These are phyloP conservation scores for Diorhabda carinulata DNA, from an alignment of 1,140 invertebrate species.

Conservation along the genomic window DNA sequence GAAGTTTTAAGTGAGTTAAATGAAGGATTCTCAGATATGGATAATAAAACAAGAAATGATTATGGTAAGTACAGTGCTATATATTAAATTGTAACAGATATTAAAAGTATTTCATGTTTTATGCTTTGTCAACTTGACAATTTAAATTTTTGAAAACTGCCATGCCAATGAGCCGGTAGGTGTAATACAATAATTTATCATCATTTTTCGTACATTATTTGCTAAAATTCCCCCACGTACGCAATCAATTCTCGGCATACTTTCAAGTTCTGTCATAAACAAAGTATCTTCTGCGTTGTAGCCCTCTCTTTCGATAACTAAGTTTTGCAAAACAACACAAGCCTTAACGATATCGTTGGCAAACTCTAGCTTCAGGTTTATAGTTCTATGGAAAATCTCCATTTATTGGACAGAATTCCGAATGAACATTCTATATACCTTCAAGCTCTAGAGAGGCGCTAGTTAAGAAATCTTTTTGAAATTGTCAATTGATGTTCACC, in stretches of 20 bases:
- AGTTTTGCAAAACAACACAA: conserved; percentile 22
- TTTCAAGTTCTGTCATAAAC: not conserved
- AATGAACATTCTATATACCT: conserved; percentile 47
- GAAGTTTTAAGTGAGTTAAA: not conserved
- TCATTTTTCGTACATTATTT: conserved; percentile 1
- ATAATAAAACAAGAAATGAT: conserved; percentile 1
- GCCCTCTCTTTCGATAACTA: conserved; percentile 9
- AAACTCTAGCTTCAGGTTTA: conserved; percentile 23
- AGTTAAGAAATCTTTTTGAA: conserved; percentile 47
- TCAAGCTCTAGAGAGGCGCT: conserved; percentile 44
- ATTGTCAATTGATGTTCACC: conserved; percentile 36
- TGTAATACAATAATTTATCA: conserved; percentile 1
- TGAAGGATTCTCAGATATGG: not conserved
- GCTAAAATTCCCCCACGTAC: not conserved
- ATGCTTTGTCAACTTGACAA: not conserved
- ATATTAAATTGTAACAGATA: not conserved
- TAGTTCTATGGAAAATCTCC: conserved; percentile 40
- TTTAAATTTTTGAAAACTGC: conserved; percentile 6
- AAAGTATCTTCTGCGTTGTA: conserved; percentile 8
- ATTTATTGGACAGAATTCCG: conserved; percentile 40
- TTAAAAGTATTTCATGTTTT: not conserved
- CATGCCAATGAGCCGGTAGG: conserved; percentile 1
- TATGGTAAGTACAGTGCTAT: not conserved
- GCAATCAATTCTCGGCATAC: not conserved
- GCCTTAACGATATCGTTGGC: conserved; percentile 22